These are phyloP conservation scores for Grantiella picta DNA, from an alignment of 2,113 vertebrate genomes.

Conservation along the genomic window DNA sequence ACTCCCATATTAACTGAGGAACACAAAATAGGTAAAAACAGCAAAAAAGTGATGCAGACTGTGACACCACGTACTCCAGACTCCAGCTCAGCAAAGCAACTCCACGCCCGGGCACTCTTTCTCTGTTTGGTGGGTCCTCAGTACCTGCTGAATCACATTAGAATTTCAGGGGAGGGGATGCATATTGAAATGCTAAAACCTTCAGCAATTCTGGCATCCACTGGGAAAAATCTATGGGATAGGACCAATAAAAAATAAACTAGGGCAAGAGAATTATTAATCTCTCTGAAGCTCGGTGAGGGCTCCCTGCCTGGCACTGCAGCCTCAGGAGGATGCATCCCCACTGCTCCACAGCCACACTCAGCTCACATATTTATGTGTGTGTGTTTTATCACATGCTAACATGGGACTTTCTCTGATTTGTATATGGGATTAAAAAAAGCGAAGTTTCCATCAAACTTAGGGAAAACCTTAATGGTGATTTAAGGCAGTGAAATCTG, in stretches of 20 bases:
- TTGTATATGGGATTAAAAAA: conserved; percentile 24
- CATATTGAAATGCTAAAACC: not conserved
- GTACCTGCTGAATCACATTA: not conserved
- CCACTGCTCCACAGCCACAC: not conserved
- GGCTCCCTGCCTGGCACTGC: conserved; percentile 12
- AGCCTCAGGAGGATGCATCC: conserved; percentile 14
- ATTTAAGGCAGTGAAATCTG: conserved; percentile 58
- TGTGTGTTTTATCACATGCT: conserved; percentile 40
- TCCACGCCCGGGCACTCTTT: fast-evolving
- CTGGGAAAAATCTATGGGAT: not conserved
- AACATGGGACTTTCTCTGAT: conserved; percentile 23
- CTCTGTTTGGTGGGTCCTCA: not conserved
- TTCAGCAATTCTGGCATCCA: not conserved
- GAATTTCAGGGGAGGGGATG: not conserved
- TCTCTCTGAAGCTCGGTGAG: not conserved
- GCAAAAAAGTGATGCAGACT: not conserved
- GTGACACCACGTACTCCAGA: not conserved
- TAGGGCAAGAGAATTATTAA: conserved; percentile 8
- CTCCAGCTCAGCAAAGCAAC: not conserved
- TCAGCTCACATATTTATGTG: conserved; percentile 20
- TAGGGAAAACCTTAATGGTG: conserved; percentile 45
- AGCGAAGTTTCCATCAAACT: conserved; percentile 17
- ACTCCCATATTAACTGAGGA: not conserved
- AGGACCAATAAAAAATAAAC: conserved; percentile 17
- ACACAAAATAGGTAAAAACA: not conserved